Percentiles rank a stretch among this genome's conserved stretches.
phyloP scores from a whole-genome alignment of 2,797 vertebrate species.

The Rallus crepitans region DNA sequence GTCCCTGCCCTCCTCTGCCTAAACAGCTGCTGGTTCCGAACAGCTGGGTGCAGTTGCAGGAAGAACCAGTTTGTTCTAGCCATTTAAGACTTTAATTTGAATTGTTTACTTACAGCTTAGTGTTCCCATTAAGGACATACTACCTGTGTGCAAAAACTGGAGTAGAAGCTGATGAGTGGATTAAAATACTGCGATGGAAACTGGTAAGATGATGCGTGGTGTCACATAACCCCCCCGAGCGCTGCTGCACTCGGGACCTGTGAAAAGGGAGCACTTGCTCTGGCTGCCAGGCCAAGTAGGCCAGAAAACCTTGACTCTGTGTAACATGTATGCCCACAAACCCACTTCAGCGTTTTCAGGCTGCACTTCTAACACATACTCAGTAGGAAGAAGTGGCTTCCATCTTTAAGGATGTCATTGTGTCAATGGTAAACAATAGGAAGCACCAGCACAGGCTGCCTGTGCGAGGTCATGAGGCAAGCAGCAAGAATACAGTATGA shows the following conservation, averaged over 20 bases:
- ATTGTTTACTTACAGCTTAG: constrained; percentile 82
- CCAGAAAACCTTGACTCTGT: fast-evolving
- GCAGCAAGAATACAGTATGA: neutral
- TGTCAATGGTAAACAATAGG: neutral
- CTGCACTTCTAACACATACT: neutral
- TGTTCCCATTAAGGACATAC: constrained; percentile 94
- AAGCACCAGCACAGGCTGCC: fast-evolving
- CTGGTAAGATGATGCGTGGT: constrained; percentile 82
- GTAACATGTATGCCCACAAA: neutral
- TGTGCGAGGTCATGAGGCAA: neutral
- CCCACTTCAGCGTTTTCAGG: neutral
- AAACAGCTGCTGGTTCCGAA: neutral
- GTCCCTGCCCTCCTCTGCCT: neutral
- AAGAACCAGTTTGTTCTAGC: neutral
- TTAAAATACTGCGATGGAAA: constrained; percentile 95
- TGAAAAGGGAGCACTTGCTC: neutral
- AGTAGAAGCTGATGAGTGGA: constrained; percentile 97
- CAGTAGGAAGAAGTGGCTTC: neutral
- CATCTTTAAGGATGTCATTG: neutral
- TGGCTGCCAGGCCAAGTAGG: neutral
- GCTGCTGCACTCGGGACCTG: neutral
- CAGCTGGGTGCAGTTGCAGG: neutral
- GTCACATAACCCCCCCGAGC: fast-evolving
- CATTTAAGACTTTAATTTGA: neutral
- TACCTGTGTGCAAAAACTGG: constrained; percentile 94